Evolutionary conservation across 2,113 vertebrate species (phyloP), one percentile per base, ranked within the genome.

Genomic region (Rhodinocichla rosea): DNA sequence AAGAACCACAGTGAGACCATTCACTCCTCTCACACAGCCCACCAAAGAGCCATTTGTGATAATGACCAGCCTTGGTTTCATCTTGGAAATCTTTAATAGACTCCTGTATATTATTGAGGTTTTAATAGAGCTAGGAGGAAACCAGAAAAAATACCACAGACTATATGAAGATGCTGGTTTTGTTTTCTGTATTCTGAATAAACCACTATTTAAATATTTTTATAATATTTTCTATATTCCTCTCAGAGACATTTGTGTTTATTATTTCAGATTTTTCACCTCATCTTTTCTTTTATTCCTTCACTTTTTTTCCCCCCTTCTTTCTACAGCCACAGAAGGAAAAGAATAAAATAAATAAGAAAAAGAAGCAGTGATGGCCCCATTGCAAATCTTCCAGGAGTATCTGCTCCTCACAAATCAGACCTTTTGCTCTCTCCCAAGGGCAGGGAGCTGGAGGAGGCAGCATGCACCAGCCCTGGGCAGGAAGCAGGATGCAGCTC

Each of bases 1-100:
- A 70, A 96, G 79, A 94, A 90, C 71, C 47, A 0, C 87, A 70
- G 59, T 0, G 87, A 94, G 93, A 92, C 85, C 56, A 75, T 94
- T 83, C 57, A 15, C 35, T 92, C 33, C 44, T 67, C 81, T 78
- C 21, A 20, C 18, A 96, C 82, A 93, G 82, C 81, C 85, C 91
- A 94, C 93, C 50, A 74, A 91, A 91, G 89, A 92, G 87, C 75
- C 82, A 40, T 93, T 91, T 74, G 49, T 67, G 75, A 67, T 95
- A 94, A 95, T 50, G 78, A 16, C 74, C 85, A 90, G 90, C 77
- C 94, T 77, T 85, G 50, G 75, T 65, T 95, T 90, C 60, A 32
- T 95, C 79, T 59, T 83, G 85, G 65, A 96, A 90, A 80, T 70
- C 91, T 90, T 87, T 86, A 90, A 91, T 70, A 80, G 67, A 32